Evolutionary conservation across 2,113 vertebrate species (phyloP).

Genomic region (Holacanthus passer): DNA sequence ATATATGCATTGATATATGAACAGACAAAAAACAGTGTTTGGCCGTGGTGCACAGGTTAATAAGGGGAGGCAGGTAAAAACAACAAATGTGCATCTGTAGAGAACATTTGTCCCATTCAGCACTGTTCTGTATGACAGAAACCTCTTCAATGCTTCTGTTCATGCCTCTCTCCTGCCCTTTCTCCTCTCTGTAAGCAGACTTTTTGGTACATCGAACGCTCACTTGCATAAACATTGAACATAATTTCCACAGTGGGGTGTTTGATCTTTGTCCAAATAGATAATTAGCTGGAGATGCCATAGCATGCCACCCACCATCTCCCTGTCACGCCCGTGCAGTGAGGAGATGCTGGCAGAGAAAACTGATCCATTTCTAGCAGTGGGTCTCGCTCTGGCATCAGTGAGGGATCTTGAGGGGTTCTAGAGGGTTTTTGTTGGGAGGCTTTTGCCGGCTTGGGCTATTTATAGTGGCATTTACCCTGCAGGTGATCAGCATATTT

Average conservation of each 20-base stretch:
- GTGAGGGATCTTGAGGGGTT: conserved; percentile 36
- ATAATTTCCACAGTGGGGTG: conserved; percentile 62
- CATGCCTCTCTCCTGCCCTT: conserved; percentile 1
- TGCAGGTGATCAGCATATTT: conserved; percentile 61
- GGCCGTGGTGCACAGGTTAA: neutral
- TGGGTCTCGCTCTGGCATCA: conserved; percentile 2
- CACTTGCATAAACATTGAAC: conserved; percentile 63
- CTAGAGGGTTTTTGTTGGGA: conserved; percentile 12
- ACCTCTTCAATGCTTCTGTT: conserved; percentile 3
- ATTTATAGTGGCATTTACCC: conserved; percentile 54
- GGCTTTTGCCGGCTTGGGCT: conserved; percentile 7
- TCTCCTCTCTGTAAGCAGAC: conserved; percentile 28
- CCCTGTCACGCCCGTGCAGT: conserved; percentile 39
- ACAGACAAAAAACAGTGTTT: neutral
- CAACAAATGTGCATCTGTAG: neutral
- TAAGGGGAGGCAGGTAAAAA: neutral
- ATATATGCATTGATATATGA: neutral
- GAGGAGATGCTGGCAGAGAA: conserved; percentile 28
- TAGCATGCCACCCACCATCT: conserved; percentile 58
- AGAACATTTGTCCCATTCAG: neutral
- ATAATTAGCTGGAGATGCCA: conserved; percentile 70
- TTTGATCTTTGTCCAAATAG: conserved; percentile 75
- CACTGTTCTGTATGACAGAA: conserved; percentile 1
- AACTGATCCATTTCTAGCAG: neutral
- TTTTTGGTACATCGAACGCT: conserved; percentile 42